Percentiles rank a stretch among this genome's conserved stretches.
Evolutionary conservation across 2,888 invertebrate genomes (phyloP).

Genomic region (Clivina fossor): DNA sequence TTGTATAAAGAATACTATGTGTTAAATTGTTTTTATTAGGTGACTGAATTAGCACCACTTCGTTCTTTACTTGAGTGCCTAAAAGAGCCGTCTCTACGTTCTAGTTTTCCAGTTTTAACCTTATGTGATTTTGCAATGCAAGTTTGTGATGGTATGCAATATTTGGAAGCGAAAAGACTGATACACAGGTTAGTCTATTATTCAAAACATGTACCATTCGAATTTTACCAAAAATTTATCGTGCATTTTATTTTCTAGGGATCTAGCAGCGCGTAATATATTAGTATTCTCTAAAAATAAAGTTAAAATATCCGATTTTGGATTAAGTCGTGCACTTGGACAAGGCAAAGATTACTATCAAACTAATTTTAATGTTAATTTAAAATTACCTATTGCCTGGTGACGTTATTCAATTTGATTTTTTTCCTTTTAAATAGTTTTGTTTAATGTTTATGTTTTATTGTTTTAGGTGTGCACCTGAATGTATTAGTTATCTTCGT

Average conservation of each 20-base stretch:
- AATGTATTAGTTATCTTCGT: conserved; percentile 92
- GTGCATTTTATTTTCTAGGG: conserved; percentile 60
- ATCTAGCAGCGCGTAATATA: conserved; percentile 96
- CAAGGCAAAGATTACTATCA: conserved; percentile 99
- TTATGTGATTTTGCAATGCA: conserved; percentile 95
- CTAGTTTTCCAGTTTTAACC: conserved; percentile 89
- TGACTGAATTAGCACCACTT: conserved; percentile 93
- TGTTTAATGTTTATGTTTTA: no score
- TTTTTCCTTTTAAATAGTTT: no score
- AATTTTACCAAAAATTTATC: neutral
- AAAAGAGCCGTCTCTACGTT: conserved; percentile 85
- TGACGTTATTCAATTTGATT: no score
- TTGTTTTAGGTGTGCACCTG: conserved; percentile 97
- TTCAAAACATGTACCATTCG: conserved; percentile 6
- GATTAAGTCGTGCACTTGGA: conserved; percentile 90
- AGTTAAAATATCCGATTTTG: conserved; percentile 98
- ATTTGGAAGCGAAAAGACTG: conserved; percentile 91
- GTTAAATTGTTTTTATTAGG: no score
- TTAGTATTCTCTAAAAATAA: conserved; percentile 94
- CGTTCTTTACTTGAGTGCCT: conserved; percentile 94
- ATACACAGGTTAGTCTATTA: conserved; percentile 75
- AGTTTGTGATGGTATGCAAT: conserved; percentile 97
- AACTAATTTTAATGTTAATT: conserved; percentile 95
- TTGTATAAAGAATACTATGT: no score
- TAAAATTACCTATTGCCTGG: conserved; percentile 98